phyloP scores from a whole-genome alignment of 1,140 invertebrate species.

The Brachionus angularis region DNA sequence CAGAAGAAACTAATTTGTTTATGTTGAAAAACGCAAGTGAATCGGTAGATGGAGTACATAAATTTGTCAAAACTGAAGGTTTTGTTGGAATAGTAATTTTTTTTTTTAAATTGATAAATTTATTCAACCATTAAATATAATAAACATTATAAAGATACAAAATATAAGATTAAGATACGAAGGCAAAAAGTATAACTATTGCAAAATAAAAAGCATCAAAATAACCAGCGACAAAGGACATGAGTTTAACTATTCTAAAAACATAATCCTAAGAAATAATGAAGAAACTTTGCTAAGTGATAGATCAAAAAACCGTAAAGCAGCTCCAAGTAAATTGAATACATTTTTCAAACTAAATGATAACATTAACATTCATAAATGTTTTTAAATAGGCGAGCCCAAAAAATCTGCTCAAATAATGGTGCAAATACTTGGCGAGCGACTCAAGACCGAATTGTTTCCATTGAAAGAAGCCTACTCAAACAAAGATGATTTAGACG shows the following conservation, averaged over 20 bases:
- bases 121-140: too few species aligned
- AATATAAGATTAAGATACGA: conserved; percentile 18
- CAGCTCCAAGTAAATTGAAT: background rate
- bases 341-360: background rate
- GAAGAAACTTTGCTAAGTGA: conserved; percentile 8
- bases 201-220: conserved; percentile 36
- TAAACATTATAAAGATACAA: too few species aligned
- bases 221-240: conserved; percentile 19
- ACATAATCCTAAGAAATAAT: background rate
- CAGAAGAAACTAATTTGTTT: conserved; percentile 13
- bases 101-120: too few species aligned
- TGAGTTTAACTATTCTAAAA: background rate
- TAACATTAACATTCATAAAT: background rate
- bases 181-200: conserved; percentile 3
- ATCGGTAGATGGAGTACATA: conserved; percentile 10
- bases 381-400: background rate
- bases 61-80: background rate
- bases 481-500: conserved; percentile 15
- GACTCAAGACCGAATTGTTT: conserved; percentile 12
- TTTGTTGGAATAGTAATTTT: background rate
- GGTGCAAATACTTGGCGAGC: conserved; percentile 16
- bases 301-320: conserved; percentile 1
- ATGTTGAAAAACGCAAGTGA: background rate
- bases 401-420: conserved; percentile 17
- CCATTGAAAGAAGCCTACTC: conserved; percentile 12